phyloP scores from a whole-genome alignment of 2,797 vertebrate genomes.

The Syndactyla subalaris region DNA sequence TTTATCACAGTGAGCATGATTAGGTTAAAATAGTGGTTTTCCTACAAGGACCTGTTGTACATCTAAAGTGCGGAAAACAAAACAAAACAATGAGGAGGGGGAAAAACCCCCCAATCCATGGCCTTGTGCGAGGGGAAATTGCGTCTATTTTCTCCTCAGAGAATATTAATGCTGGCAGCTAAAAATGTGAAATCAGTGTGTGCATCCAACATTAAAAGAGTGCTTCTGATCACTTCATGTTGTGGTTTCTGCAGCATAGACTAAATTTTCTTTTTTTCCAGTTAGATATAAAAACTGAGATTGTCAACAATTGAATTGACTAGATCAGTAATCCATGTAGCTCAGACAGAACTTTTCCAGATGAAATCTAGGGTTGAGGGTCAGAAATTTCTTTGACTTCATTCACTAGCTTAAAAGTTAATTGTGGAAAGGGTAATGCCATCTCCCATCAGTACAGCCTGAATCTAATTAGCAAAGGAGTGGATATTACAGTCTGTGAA shows the following conservation, averaged over 20 bases:
- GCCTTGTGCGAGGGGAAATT: neutral
- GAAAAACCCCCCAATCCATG: neutral
- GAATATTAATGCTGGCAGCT: neutral
- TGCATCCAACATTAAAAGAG: neutral
- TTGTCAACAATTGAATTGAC: neutral
- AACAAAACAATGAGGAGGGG: neutral
- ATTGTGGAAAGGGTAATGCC: neutral
- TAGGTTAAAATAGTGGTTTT: conserved; percentile 27
- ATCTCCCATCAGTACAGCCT: neutral
- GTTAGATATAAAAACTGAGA: neutral
- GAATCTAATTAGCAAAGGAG: neutral
- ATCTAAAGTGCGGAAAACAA: neutral
- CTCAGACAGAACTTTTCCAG: neutral
- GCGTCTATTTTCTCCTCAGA: neutral
- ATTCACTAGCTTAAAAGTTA: neutral
- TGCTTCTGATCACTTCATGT: neutral
- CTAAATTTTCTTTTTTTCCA: neutral
- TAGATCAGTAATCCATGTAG: neutral
- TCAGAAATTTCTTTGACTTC: neutral
- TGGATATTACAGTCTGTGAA: neutral
- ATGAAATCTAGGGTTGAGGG: neutral
- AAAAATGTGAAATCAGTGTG: neutral
- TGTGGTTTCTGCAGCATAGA: neutral
- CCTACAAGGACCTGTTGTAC: neutral
- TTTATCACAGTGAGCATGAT: conserved; percentile 36